Conservation (phyloP, 2,888 invertebrate species). For the Clanis bilineata region DNA sequence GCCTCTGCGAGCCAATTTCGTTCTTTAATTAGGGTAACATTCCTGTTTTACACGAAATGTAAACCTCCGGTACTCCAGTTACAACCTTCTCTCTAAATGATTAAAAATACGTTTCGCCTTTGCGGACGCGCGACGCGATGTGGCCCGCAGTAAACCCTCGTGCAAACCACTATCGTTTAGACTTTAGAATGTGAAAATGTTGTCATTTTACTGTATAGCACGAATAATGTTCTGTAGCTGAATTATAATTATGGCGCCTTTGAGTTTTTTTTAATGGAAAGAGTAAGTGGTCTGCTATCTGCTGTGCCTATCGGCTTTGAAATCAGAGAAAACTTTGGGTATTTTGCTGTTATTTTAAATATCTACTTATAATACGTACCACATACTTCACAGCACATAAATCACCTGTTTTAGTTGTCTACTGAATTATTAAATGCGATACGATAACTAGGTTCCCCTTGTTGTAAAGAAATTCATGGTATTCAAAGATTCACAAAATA, state of each 20-base stretch:
- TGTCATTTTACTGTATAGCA: not conserved
- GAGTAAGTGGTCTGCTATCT: not conserved
- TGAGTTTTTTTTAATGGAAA: not conserved
- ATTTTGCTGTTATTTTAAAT: too few species aligned
- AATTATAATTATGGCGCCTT: not conserved
- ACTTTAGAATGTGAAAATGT: not conserved
- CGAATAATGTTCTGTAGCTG: not conserved
- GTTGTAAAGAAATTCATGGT: not conserved
- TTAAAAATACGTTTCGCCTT: constrained; percentile 9
- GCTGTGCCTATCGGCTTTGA: too few species aligned
- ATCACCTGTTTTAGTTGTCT: not conserved
- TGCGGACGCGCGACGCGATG: not conserved
- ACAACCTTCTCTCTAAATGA: constrained; percentile 13
- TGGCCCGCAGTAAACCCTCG: not conserved
- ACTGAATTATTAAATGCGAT: not conserved
- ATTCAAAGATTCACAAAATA: not conserved
- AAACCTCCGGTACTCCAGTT: constrained; percentile 17
- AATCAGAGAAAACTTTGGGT: too few species aligned
- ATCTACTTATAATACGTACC: not conserved
- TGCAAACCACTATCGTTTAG: constrained; percentile 10
- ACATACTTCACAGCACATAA: not conserved
- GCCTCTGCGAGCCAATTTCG: constrained; percentile 65
- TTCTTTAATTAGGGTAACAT: constrained; percentile 71
- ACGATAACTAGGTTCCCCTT: not conserved
- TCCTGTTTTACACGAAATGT: constrained; percentile 54